Conservation (phyloP, 2,113 vertebrate genomes). For the Labeo rohita region DNA sequence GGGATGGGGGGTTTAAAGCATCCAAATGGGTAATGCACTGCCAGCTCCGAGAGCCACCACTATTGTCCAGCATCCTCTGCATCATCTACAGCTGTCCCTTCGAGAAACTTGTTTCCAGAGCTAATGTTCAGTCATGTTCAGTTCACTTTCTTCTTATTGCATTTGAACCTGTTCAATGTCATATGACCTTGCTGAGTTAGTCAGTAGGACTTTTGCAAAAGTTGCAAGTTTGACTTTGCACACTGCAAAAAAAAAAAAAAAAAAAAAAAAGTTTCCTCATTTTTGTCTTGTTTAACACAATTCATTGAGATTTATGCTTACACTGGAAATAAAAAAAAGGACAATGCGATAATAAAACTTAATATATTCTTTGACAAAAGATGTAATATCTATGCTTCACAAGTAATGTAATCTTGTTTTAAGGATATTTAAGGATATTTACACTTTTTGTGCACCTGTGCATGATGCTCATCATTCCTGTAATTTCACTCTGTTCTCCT, state of each 20-base stretch:
- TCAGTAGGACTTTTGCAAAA: not conserved
- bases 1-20: conserved; percentile 62
- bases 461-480: not conserved
- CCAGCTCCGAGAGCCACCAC: conserved; percentile 59
- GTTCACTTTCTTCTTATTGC: not conserved
- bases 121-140: not conserved
- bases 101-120: not conserved
- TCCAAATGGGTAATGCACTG: conserved; percentile 72
- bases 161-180: not conserved
- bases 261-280: not conserved
- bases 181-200: not conserved
- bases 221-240: not conserved
- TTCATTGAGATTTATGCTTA: not conserved
- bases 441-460: not conserved
- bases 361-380: too few species aligned
- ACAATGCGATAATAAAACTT: too few species aligned
- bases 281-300: not conserved
- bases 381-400: not conserved
- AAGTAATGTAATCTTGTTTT: not conserved
- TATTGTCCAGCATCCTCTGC: conserved; percentile 67
- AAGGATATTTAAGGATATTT: not conserved
- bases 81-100: conserved; percentile 51
- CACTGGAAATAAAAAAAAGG: too few species aligned
- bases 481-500: not conserved
- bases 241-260: not conserved